Percentiles rank a stretch among this genome's conserved stretches.
Conservation (phyloP, 2,888 invertebrate genomes). For the Microctonus hyperodae region DNA sequence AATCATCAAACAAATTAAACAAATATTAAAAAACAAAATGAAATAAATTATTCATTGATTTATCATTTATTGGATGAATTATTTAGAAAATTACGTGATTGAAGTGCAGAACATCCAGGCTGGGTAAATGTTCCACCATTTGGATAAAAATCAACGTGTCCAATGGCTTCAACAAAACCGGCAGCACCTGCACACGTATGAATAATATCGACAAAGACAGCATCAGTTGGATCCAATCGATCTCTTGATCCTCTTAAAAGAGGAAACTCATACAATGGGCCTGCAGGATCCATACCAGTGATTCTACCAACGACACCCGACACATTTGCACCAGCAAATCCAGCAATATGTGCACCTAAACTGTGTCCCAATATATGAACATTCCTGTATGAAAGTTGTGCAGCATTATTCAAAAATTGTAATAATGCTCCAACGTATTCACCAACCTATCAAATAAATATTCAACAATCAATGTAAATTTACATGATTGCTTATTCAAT, state of each 20-base stretch:
- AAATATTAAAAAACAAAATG: conserved; percentile 26
- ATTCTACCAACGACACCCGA: conserved; percentile 60
- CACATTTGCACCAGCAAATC: conserved; percentile 48
- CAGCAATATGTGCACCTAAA: conserved; percentile 60
- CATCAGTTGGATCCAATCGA: conserved; percentile 71
- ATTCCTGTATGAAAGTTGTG: conserved; percentile 43
- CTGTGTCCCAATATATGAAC: conserved; percentile 61
- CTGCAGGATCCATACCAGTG: conserved; percentile 72
- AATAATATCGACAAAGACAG: conserved; percentile 76
- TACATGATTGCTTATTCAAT: neutral
- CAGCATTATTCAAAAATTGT: conserved; percentile 48
- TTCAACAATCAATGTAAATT: neutral
- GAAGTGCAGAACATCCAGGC: conserved; percentile 71
- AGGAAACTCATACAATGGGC: conserved; percentile 69
- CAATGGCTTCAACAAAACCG: conserved; percentile 70
- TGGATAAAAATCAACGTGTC: conserved; percentile 79
- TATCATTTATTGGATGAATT: neutral
- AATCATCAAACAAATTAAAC: too few relatives aligned
- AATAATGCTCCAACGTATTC: conserved; percentile 53
- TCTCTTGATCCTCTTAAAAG: conserved; percentile 53
- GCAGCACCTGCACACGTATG: conserved; percentile 75
- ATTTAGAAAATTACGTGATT: conserved; percentile 45
- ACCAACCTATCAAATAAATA: conserved; percentile 47
- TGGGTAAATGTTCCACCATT: conserved; percentile 74
- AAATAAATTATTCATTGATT: neutral